Conservation (phyloP, 2,113 vertebrate species). For the Chloropsis hardwickii region DNA sequence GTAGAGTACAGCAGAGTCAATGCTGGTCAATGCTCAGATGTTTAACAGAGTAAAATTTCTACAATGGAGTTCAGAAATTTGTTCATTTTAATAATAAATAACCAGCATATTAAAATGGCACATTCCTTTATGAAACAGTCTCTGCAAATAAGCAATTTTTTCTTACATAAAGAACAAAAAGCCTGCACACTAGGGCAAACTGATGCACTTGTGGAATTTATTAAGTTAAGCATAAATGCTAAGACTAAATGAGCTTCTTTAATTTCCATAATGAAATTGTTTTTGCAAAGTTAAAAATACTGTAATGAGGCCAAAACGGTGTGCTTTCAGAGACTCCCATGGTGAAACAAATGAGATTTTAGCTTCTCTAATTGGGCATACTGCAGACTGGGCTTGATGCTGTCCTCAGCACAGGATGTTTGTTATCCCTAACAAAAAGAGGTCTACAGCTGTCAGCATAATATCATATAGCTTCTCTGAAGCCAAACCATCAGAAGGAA, state of each 20-base stretch:
- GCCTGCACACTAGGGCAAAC: conserved; percentile 56
- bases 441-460: conserved; percentile 81
- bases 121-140: conserved; percentile 15
- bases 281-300: conserved; percentile 86
- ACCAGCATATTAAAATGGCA: conserved; percentile 1
- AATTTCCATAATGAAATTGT: conserved; percentile 88
- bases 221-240: conserved; percentile 72
- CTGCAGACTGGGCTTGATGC: conserved; percentile 79
- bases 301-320: conserved; percentile 84
- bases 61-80: not conserved
- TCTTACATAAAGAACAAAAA: conserved; percentile 63
- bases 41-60: not conserved
- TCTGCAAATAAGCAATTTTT: conserved; percentile 40
- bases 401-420: conserved; percentile 79
- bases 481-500: conserved; percentile 68
- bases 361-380: conserved; percentile 84
- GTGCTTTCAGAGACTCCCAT: conserved; percentile 79
- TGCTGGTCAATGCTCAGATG: not conserved
- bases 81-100: not conserved
- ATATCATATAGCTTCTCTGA: conserved; percentile 72
- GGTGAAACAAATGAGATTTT: conserved; percentile 87
- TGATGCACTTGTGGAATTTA: conserved; percentile 76
- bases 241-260: conserved; percentile 81
- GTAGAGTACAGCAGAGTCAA: not conserved
- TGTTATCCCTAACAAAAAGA: conserved; percentile 82